Conservation (phyloP, 2,113 vertebrate genomes). For the Macquaria ambigua region DNA sequence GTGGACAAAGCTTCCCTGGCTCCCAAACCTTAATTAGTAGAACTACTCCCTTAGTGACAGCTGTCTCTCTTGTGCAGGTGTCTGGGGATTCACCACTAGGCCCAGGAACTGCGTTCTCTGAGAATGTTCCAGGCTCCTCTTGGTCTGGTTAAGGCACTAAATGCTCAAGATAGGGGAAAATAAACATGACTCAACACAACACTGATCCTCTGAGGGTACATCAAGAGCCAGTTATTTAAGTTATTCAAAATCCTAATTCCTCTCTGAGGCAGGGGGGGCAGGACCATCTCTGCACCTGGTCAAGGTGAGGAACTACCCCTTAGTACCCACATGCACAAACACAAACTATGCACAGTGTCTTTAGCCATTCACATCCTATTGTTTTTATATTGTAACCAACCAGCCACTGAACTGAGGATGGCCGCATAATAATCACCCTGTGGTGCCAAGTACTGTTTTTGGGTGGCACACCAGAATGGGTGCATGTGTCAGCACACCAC, state of each 20-base stretch:
- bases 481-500: slow-evolving; percentile 53
- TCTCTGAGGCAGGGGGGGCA: neutral
- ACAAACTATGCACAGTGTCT: neutral
- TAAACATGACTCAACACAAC: neutral
- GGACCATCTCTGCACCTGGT: neutral
- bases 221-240: slow-evolving; percentile 11
- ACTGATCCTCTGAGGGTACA: neutral
- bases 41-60: neutral
- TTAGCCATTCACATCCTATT: neutral
- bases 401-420: slow-evolving; percentile 5
- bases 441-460: slow-evolving; percentile 36
- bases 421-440: slow-evolving; percentile 28
- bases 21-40: neutral
- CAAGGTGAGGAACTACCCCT: neutral
- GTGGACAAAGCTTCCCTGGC: neutral
- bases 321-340: neutral
- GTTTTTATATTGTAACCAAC: slow-evolving; percentile 19
- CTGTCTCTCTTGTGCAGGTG: neutral
- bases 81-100: neutral
- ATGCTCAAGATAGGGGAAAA: neutral
- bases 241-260: neutral
- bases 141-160: neutral
- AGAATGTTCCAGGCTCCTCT: neutral
- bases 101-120: neutral
- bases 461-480: slow-evolving; percentile 39